Evolutionary conservation across 1,140 invertebrate genomes (phyloP).

Genomic region (Polypedilum pembai): DNA sequence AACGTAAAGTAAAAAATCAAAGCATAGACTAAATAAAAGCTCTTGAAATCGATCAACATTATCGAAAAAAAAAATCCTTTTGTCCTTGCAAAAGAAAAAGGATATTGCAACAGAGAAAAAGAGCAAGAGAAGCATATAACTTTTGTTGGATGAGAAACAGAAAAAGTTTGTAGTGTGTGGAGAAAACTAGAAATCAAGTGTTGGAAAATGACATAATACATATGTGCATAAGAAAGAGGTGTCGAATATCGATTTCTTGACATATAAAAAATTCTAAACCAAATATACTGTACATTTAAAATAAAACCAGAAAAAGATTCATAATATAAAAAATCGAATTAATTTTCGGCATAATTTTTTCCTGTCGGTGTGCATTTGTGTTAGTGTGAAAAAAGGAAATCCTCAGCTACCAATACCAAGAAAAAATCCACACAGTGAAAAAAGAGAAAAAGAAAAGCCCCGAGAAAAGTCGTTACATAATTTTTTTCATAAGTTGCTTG

Average conservation of each 20-base stretch:
- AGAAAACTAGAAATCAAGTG: constrained; percentile 1
- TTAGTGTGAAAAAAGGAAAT: constrained; percentile 1
- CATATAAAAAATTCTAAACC: neutral
- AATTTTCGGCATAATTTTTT: constrained; percentile 19
- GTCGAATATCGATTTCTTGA: constrained; percentile 14
- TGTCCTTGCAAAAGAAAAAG: neutral
- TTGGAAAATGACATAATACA: constrained; percentile 26
- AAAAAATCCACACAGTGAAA: neutral
- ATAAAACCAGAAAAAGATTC: neutral
- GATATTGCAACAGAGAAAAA: neutral
- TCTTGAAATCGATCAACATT: too few relatives aligned
- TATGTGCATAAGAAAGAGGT: neutral
- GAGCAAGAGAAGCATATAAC: neutral
- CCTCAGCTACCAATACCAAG: constrained; percentile 8
- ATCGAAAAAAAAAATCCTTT: neutral
- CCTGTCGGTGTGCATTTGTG: constrained; percentile 6
- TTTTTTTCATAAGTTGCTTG: neutral
- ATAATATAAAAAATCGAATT: constrained; percentile 2
- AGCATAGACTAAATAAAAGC: too few relatives aligned
- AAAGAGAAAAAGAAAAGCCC: neutral
- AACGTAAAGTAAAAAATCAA: neutral
- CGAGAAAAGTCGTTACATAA: constrained; percentile 28
- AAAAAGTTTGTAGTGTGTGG: neutral
- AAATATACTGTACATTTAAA: neutral
- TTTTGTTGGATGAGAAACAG: neutral